A percentile compares a stretch with the other conserved stretches of the same genome.
These are phyloP conservation scores for Cheilosia variabilis DNA, from an alignment of 2,888 invertebrate species.

Conservation along the genomic window DNA sequence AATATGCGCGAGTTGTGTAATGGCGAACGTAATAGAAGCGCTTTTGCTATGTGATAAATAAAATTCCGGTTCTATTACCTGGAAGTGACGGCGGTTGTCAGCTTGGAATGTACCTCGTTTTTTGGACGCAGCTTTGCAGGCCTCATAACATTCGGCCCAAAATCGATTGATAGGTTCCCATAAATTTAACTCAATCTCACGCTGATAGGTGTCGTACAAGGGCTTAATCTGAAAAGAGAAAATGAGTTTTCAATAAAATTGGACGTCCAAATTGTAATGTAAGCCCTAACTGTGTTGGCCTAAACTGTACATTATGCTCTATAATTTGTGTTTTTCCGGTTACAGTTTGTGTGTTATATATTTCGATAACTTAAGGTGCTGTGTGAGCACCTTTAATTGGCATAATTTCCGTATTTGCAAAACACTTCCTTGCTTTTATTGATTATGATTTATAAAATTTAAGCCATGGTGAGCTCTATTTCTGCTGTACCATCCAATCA, in stretches of 20 bases:
- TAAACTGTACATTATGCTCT: no score
- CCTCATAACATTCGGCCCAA: constrained; percentile 87
- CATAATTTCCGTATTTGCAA: no score
- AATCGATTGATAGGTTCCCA: constrained; percentile 85
- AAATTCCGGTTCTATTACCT: constrained; percentile 79
- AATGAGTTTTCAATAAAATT: not conserved
- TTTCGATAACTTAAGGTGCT: no score
- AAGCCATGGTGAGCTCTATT: no score
- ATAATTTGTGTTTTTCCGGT: no score
- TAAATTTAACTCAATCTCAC: constrained; percentile 84
- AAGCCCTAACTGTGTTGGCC: not conserved
- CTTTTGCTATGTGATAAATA: not conserved
- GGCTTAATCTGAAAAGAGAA: constrained; percentile 84
- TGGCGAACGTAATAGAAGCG: not conserved
- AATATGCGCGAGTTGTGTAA: constrained; percentile 34
- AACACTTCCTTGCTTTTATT: no score
- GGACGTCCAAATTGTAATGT: no score
- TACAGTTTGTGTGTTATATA: no score
- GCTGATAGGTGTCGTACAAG: constrained; percentile 85
- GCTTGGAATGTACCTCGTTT: constrained; percentile 85
- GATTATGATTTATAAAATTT: no score
- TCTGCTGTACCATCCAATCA: no score
- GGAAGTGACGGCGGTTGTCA: constrained; percentile 85
- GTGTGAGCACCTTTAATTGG: no score
- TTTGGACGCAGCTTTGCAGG: constrained; percentile 85